Base-by-base conservation (phyloP, 2,888 invertebrate genomes). In the Spilosoma lubricipeda region DNA sequence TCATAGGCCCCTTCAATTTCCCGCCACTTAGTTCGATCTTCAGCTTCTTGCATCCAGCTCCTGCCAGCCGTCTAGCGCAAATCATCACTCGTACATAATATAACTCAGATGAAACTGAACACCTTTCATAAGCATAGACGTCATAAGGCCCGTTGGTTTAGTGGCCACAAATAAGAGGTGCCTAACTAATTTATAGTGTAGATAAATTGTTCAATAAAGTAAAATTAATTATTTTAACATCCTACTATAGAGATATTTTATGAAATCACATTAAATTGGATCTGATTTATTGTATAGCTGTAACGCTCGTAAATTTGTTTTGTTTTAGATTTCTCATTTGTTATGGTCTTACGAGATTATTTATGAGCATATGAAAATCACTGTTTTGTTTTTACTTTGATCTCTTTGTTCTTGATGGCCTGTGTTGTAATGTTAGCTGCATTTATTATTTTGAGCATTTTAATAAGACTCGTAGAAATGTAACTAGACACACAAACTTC, bases 151-250 rank as follows among this genome's bases (percentile, higher is more conserved):
- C 56, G 67, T 33, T 0, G n/a, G 45, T 76, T 11, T 80, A 23
- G 15, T 80, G 73, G 82, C 85, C 79, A 33, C 75, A 77, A 77
- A 64, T 73, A 23, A 69, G 69, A 78, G 81, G 80, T 77, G 80
- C 74, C 74, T 80, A 79, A 80, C 77, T 84, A 81, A 86, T 87
- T 83, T 86, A 86, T 83, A 75, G 79, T 76, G 75, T 71, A 85
- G 77, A 82, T 85, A 81, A 85, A 84, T 84, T 78, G 79, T 74
- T 77, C 79, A 77, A 78, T 81, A 85, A 78, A 83, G 81, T 77
- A 82, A 81, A 78, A 72, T 48, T 83, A 80, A 83, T 84, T 79
- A 78, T 70, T 74, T 78, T 78, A 79, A 79, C 77, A 80, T 77
- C 70, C 52, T 69, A 52, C 48, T 73, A 78, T 74, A 33, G 69